Conservation (phyloP, 1,140 invertebrate genomes). For the Paraescarpia echinospica region DNA sequence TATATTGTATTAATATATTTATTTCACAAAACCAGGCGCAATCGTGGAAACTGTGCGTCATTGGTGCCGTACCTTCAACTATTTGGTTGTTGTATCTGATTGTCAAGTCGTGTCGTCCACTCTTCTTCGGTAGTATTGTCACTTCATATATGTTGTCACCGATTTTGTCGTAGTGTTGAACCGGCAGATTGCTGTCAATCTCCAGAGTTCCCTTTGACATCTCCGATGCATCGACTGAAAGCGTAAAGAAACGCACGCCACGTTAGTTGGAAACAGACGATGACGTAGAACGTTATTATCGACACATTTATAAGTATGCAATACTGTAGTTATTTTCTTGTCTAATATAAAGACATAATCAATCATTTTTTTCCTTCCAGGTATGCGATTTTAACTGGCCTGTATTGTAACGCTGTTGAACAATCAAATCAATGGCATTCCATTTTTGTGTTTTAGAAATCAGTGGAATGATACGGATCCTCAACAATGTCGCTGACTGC, state of each 20-base stretch:
- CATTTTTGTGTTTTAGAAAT: no score
- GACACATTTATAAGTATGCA: no score
- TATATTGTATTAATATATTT: neutral
- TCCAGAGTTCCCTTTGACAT: slow-evolving; percentile 11
- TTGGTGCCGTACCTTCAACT: slow-evolving; percentile 2
- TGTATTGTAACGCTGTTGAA: no score
- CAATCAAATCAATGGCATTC: no score
- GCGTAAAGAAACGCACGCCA: neutral
- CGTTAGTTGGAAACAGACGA: neutral
- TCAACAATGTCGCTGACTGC: no score
- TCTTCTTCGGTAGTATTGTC: slow-evolving; percentile 12
- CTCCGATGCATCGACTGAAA: slow-evolving; percentile 19
- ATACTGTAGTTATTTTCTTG: no score
- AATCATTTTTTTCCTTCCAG: no score
- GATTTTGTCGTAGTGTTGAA: slow-evolving; percentile 13
- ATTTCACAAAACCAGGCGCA: neutral
- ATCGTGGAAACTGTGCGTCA: neutral
- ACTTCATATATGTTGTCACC: slow-evolving; percentile 15
- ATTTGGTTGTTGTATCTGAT: slow-evolving; percentile 25
- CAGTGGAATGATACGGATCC: no score
- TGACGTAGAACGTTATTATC: neutral
- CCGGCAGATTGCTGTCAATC: slow-evolving; percentile 21
- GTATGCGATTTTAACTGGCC: no score
- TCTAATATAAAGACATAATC: no score
- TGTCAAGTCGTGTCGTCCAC: slow-evolving; percentile 31